phyloP scores from a whole-genome alignment of 2,797 vertebrate species.

The Siniperca undulata region DNA sequence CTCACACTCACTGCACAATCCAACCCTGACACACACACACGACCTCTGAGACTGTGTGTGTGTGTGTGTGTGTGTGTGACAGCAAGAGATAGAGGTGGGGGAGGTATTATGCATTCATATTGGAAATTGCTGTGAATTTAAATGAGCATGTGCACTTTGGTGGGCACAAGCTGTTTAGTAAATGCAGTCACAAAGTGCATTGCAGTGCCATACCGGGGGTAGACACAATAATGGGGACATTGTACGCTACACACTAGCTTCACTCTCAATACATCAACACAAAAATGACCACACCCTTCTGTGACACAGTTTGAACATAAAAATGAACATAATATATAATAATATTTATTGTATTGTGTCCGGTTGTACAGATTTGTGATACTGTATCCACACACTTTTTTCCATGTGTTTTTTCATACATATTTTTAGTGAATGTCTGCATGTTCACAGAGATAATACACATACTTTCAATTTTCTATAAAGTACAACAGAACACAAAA shows the following conservation, averaged over 20 bases:
- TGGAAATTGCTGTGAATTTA: constrained; percentile 64
- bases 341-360: not conserved
- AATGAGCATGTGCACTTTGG: constrained; percentile 60
- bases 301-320: not conserved
- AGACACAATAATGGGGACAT: constrained; percentile 15
- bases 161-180: constrained; percentile 50
- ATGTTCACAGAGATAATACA: not conserved
- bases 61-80: constrained; percentile 21
- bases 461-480: not conserved
- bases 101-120: constrained; percentile 53
- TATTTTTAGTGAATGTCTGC: not conserved
- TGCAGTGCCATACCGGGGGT: not conserved
- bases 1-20: constrained; percentile 26
- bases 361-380: not conserved
- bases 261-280: not conserved
- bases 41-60: not conserved
- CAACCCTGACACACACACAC: constrained; percentile 23
- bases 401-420: not conserved
- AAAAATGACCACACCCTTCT: not conserved
- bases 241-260: not conserved
- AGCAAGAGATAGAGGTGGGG: constrained; percentile 28
- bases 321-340: not conserved
- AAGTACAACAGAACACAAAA: not conserved
- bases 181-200: constrained; percentile 48
- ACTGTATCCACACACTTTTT: not conserved